phyloP scores from a whole-genome alignment of 2,888 invertebrate species.

The Tenthredo mesomela region DNA sequence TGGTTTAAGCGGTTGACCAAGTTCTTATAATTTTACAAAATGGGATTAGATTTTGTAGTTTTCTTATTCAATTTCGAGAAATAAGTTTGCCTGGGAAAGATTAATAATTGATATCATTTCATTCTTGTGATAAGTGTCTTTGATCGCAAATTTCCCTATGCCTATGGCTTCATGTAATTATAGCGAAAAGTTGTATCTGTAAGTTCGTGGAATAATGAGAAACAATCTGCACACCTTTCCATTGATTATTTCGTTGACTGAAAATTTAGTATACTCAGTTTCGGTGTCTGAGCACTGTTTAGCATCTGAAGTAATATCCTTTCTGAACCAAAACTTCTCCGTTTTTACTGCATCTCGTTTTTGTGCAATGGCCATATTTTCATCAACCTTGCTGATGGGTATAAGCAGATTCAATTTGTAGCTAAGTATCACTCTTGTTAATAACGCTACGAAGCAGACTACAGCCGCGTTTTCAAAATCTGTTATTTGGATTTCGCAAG shows the following conservation, averaged over 20 bases:
- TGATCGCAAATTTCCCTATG: not conserved
- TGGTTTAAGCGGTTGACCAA: not conserved
- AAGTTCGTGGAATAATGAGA: not conserved
- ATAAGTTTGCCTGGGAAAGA: conserved; percentile 62
- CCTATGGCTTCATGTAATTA: too few species aligned
- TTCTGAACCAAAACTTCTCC: conserved; percentile 96
- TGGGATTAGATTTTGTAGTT: not conserved
- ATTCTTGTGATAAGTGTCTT: not conserved
- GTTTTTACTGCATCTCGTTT: conserved; percentile 91
- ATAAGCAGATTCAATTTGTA: conserved; percentile 97
- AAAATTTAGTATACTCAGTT: conserved; percentile 88
- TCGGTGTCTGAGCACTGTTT: conserved; percentile 77
- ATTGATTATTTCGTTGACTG: conserved; percentile 98
- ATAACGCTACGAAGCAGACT: conserved; percentile 97
- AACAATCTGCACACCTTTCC: conserved; percentile 85
- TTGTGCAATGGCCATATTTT: conserved; percentile 98
- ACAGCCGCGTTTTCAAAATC: conserved; percentile 99
- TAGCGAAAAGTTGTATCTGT: conserved; percentile 43
- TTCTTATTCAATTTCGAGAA: conserved; percentile 9
- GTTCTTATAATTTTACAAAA: conserved; percentile 13
- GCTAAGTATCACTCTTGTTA: conserved; percentile 97
- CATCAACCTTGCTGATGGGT: conserved; percentile 98
- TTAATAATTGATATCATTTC: not conserved
- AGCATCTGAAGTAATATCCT: conserved; percentile 83
- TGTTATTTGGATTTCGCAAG: conserved; percentile 98